Conservation (phyloP, 2,797 vertebrate species). For the Melanotaenia boesemani region DNA sequence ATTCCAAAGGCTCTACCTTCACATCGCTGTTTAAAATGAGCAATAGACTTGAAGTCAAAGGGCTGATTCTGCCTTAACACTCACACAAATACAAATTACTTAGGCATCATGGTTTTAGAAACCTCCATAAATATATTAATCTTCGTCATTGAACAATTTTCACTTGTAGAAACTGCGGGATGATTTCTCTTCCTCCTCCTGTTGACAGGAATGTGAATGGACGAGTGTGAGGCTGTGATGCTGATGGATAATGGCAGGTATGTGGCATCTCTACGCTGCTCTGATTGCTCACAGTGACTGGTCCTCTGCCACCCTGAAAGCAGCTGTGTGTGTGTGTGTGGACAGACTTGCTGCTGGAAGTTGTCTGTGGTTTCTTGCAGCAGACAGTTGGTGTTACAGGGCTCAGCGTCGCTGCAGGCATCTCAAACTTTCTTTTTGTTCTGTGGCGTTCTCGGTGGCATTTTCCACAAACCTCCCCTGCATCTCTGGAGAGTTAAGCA, state of each 20-base stretch:
- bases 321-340: not conserved
- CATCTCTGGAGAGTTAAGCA: not conserved
- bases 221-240: constrained; percentile 57
- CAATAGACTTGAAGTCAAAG: too few species aligned
- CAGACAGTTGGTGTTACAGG: constrained; percentile 6
- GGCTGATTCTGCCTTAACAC: too few species aligned
- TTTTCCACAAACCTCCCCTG: constrained; percentile 3
- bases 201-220: constrained; percentile 51
- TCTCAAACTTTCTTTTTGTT: constrained; percentile 18
- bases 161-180: not conserved
- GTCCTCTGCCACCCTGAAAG: constrained; percentile 41
- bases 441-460: not conserved
- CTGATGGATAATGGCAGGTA: constrained; percentile 56
- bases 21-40: too few species aligned
- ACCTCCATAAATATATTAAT: not conserved
- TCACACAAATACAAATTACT: too few species aligned
- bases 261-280: constrained; percentile 56
- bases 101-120: not conserved
- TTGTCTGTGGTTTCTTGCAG: constrained; percentile 20
- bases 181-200: not conserved
- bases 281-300: constrained; percentile 63
- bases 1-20: too few species aligned
- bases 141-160: not conserved
- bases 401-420: constrained; percentile 27
- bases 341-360: constrained; percentile 18